Evolutionary conservation across 2,113 vertebrate species (phyloP).

Genomic region (Pogona vitticeps): DNA sequence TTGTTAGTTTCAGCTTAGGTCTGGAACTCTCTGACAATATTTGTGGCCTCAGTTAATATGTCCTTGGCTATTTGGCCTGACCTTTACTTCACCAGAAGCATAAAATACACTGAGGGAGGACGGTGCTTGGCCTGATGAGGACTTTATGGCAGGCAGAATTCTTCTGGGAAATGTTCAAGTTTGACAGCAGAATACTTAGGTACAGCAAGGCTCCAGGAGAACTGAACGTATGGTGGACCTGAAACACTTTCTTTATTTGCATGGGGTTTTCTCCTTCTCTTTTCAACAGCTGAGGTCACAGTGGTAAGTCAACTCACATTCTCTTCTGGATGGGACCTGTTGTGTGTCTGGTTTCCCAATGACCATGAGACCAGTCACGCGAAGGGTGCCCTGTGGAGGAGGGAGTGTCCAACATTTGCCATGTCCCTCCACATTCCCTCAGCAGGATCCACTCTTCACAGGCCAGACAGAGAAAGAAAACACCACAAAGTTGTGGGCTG

Average conservation of each 20-base stretch:
- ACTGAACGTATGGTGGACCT: background rate
- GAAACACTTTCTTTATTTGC: background rate
- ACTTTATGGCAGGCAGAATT: background rate
- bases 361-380: no score
- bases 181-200: background rate
- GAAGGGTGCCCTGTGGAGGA: no score
- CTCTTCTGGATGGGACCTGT: no score
- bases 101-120: background rate
- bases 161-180: background rate
- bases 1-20: background rate
- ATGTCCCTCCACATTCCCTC: no score
- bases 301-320: no score
- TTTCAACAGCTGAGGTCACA: background rate
- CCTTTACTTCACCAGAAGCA: background rate
- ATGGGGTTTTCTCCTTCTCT: background rate
- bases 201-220: background rate
- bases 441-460: no score
- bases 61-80: background rate
- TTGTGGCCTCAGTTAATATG: slow-evolving; percentile 1
- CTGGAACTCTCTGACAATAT: slow-evolving; percentile 1
- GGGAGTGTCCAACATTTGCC: no score
- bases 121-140: background rate
- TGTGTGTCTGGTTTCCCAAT: no score
- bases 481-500: no score
- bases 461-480: no score